phyloP scores from a whole-genome alignment of 1,140 invertebrate genomes.

The Parasteatoda tepidariorum region DNA sequence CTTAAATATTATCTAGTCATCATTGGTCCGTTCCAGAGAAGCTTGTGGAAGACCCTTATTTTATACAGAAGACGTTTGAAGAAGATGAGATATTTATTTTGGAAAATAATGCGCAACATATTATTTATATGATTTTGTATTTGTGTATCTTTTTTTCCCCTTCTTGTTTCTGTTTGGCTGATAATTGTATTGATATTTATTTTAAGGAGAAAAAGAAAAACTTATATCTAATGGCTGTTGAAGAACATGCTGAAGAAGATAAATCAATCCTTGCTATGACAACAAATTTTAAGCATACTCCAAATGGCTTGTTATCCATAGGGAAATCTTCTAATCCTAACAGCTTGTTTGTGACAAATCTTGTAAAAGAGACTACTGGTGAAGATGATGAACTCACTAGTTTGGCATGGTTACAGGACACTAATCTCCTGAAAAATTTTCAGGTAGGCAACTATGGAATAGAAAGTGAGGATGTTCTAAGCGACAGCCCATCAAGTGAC shows the following conservation, averaged over 20 bases:
- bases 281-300: conserved; percentile 17
- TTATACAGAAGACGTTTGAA: too few species aligned
- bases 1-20: too few species aligned
- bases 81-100: too few species aligned
- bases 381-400: conserved; percentile 88
- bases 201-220: not conserved
- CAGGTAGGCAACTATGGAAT: conserved; percentile 30
- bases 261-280: conserved; percentile 43
- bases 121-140: too few species aligned
- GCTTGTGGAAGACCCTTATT: too few species aligned
- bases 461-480: not conserved
- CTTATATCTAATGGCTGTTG: conserved; percentile 48
- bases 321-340: not conserved
- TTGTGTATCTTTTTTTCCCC: too few species aligned
- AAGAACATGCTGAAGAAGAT: conserved; percentile 46
- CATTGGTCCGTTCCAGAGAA: too few species aligned
- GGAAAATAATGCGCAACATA: too few species aligned
- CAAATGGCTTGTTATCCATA: not conserved
- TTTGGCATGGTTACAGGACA: conserved; percentile 90
- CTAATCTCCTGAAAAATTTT: conserved; percentile 81
- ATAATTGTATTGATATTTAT: not conserved
- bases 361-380: conserved; percentile 9
- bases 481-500: conserved; percentile 50
- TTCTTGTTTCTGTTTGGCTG: not conserved
- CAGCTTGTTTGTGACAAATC: not conserved